Percentiles rank a stretch among this genome's conserved stretches.
Conservation (phyloP, 1,140 invertebrate genomes). For the Coenobita brevimanus region DNA sequence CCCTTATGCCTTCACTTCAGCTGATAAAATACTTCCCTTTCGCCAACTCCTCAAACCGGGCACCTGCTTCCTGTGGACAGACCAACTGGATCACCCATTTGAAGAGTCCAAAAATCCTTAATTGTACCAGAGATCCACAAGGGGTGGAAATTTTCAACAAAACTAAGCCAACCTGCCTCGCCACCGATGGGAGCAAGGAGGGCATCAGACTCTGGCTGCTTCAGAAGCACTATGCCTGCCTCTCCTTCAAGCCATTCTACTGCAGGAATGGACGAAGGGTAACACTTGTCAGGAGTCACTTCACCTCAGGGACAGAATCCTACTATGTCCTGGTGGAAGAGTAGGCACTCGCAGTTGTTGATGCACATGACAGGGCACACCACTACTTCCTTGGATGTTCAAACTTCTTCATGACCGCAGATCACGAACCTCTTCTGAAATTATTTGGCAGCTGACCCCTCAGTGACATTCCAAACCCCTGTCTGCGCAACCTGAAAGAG, state of each 20-base stretch:
- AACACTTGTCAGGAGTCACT: constrained; percentile 28
- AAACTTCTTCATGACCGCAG: constrained; percentile 17
- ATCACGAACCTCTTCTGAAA: constrained; percentile 2
- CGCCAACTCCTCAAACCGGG: not conserved
- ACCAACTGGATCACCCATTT: constrained; percentile 9
- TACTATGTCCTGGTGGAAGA: constrained; percentile 21
- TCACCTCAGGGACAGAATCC: constrained; percentile 21
- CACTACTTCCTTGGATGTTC: constrained; percentile 17
- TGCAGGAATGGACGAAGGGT: constrained; percentile 3
- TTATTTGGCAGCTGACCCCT: too few species aligned
- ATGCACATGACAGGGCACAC: constrained; percentile 16
- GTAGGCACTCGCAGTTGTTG: constrained; percentile 34
- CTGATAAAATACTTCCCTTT: constrained; percentile 8
- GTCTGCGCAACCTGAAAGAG: too few species aligned
- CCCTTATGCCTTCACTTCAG: not conserved
- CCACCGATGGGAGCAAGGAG: constrained; percentile 10
- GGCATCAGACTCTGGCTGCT: constrained; percentile 20
- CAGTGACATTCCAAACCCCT: too few species aligned
- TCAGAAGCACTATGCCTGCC: constrained; percentile 20
- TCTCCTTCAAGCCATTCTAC: not conserved
- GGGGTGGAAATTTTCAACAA: constrained; percentile 5
- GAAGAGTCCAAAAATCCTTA: constrained; percentile 6
- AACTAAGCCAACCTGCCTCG: constrained; percentile 25
- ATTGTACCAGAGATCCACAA: constrained; percentile 7
- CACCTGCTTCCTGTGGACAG: constrained; percentile 2